Base-by-base conservation (phyloP, 2,113 vertebrate species). In the Acanthochromis polyacanthus region DNA sequence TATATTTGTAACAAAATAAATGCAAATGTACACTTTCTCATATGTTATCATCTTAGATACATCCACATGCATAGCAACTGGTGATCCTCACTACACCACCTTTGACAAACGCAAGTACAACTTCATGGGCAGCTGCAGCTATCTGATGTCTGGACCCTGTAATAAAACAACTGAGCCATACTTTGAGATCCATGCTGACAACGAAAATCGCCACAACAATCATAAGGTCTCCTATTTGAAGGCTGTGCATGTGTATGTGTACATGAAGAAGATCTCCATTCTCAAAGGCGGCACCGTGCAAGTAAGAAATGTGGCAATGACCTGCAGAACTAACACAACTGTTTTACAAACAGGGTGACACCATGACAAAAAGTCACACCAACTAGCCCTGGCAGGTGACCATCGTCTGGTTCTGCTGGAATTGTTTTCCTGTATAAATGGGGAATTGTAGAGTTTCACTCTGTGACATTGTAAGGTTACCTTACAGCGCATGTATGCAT, bases 121-220 rank as follows among this genome's bases (percentile, higher is more conserved):
- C 85, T 95, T 95, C 80, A 94, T 95, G 94, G 95, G 95, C n/a
- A 95, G 93, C 90, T 95, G 94, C 84, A 94, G 83, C 73, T 95
- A 95, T 62, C 40, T 94, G 61, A 92, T 95, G 89, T 89, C 94
- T 11, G 57, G 75, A 56, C 75, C 80, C 9, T 95, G 95, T 76
- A 94, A 94, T 48, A 43, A 25, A 53, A 93, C 92, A 5, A 25
- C 51, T 30, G 67, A 93, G 67, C 89, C 88, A 4, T 62, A 85
- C 75, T 95, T 92, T 53, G 88, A 91, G 59, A 93, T 95, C 55
- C 89, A 94, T 69, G 62, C 87, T 1, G 92, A 94, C 71, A 95
- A 95, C 66, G 94, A 95, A 89, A 84, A 95, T 59, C 94, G 94
- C 55, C 91, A 61, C 59, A 94, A 95, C 81, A 59, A 6, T 0